phyloP scores from a whole-genome alignment of 1,140 invertebrate species.

The Scaptomyza graminum region DNA sequence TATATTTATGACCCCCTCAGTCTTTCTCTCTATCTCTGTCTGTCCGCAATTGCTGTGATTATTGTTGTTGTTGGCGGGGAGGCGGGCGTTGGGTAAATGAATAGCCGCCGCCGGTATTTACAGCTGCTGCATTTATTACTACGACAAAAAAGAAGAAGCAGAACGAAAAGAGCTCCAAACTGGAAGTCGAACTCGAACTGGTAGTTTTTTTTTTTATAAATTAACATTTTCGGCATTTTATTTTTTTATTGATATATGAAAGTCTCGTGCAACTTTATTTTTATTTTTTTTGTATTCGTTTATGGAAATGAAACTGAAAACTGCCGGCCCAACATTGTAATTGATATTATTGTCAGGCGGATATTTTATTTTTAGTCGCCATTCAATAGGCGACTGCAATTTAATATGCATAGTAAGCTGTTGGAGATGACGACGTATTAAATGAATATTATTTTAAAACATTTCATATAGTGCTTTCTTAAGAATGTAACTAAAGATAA shows the following conservation, averaged over 20 bases:
- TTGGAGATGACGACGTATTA: constrained; percentile 18
- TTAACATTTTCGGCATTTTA: constrained; percentile 65
- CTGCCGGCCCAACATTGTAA: constrained; percentile 60
- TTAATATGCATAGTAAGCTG: constrained; percentile 46
- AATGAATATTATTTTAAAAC: constrained; percentile 19
- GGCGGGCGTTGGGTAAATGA: constrained; percentile 30
- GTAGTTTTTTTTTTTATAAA: constrained; percentile 39
- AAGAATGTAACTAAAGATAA: too few species aligned
- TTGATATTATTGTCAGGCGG: constrained; percentile 77
- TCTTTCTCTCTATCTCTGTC: constrained; percentile 19
- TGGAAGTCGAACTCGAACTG: constrained; percentile 39
- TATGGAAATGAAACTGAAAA: constrained; percentile 25
- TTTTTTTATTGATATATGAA: constrained; percentile 52
- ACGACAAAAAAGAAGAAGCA: constrained; percentile 18
- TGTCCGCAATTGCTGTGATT: constrained; percentile 69
- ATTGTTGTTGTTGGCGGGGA: constrained; percentile 31
- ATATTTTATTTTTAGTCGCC: constrained; percentile 71
- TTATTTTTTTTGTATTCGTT: neutral
- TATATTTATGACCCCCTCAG: constrained; percentile 24
- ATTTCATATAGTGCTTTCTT: neutral
- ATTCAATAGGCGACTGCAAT: constrained; percentile 64
- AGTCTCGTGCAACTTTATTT: constrained; percentile 68
- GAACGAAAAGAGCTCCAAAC: neutral
- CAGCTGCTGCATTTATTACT: constrained; percentile 35
- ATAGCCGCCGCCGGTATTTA: constrained; percentile 34